A percentile compares a stretch with the other conserved stretches of the same genome.
These are phyloP conservation scores for Hoplostethus mediterraneus DNA, from an alignment of 2,797 vertebrate genomes.

Conservation along the genomic window DNA sequence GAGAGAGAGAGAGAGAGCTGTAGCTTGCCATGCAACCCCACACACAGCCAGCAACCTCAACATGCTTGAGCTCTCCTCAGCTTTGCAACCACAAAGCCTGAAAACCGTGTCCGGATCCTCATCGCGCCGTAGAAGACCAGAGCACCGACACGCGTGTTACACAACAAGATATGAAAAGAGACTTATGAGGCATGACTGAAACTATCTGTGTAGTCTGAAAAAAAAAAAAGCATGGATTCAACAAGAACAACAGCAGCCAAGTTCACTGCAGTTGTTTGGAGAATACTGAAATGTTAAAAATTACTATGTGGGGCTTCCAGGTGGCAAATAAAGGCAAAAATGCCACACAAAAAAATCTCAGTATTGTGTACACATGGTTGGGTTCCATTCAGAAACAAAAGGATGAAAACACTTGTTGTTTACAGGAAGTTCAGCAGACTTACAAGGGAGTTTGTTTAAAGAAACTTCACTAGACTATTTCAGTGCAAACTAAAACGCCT, in stretches of 20 bases:
- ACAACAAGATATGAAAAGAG: constrained; percentile 14
- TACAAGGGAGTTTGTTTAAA: constrained; percentile 37
- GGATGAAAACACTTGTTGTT: constrained; percentile 20
- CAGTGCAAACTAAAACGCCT: constrained; percentile 11
- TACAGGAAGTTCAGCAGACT: constrained; percentile 30
- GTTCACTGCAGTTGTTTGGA: constrained; percentile 24
- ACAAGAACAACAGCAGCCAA: constrained; percentile 3
- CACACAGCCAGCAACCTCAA: constrained; percentile 21
- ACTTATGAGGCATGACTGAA: neutral
- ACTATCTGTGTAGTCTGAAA: neutral
- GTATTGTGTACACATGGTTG: neutral
- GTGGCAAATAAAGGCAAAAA: too few relatives aligned
- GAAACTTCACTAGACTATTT: constrained; percentile 25
- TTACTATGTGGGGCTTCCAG: neutral
- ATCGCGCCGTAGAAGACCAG: neutral
- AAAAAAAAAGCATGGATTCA: neutral
- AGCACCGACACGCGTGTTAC: neutral
- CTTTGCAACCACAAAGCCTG: constrained; percentile 25
- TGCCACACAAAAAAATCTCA: neutral
- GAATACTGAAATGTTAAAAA: constrained; percentile 20
- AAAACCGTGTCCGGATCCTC: constrained; percentile 18
- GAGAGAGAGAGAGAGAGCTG: constrained; percentile 12
- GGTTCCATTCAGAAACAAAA: constrained; percentile 18
- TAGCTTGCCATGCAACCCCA: constrained; percentile 7
- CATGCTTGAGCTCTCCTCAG: constrained; percentile 38